Conservation (phyloP, 2,888 invertebrate species). For the Ochlodes sylvanus region DNA sequence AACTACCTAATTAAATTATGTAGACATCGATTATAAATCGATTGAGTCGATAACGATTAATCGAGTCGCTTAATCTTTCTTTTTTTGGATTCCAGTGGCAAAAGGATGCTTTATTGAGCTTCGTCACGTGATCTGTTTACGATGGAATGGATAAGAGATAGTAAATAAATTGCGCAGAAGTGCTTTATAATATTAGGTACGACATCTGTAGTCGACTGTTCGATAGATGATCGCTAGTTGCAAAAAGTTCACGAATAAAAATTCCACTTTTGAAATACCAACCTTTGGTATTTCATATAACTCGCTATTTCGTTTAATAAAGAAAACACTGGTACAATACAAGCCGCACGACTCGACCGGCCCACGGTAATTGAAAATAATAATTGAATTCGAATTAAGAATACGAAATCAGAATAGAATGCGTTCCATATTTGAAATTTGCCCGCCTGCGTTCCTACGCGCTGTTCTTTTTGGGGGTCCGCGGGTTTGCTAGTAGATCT, state of each 20-base stretch:
- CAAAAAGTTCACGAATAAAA: too few species aligned
- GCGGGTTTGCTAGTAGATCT: constrained; percentile 3
- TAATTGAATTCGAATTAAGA: constrained; percentile 80
- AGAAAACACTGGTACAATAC: constrained; percentile 70
- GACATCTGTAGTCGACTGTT: too few species aligned
- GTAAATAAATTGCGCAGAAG: too few species aligned
- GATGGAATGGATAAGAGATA: too few species aligned
- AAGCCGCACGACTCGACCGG: constrained; percentile 55
- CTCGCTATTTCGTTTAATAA: constrained; percentile 41
- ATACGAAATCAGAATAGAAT: constrained; percentile 77
- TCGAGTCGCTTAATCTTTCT: constrained; percentile 28
- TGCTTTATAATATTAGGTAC: too few species aligned
- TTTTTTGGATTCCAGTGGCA: constrained; percentile 26
- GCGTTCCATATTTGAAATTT: constrained; percentile 77
- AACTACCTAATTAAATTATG: constrained; percentile 36
- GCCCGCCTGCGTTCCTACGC: constrained; percentile 61
- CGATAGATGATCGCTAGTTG: too few species aligned
- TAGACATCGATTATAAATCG: constrained; percentile 37
- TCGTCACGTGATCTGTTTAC: neutral
- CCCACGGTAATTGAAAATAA: constrained; percentile 78
- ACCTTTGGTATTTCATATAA: neutral
- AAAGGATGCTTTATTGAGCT: constrained; percentile 8
- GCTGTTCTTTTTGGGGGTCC: constrained; percentile 60
- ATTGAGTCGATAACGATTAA: constrained; percentile 35
- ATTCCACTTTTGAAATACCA: too few species aligned